Percentiles rank a stretch among this genome's conserved stretches.
These are phyloP conservation scores for Alouatta palliata DNA, from an alignment of 2,113 vertebrate genomes.

Conservation along the genomic window DNA sequence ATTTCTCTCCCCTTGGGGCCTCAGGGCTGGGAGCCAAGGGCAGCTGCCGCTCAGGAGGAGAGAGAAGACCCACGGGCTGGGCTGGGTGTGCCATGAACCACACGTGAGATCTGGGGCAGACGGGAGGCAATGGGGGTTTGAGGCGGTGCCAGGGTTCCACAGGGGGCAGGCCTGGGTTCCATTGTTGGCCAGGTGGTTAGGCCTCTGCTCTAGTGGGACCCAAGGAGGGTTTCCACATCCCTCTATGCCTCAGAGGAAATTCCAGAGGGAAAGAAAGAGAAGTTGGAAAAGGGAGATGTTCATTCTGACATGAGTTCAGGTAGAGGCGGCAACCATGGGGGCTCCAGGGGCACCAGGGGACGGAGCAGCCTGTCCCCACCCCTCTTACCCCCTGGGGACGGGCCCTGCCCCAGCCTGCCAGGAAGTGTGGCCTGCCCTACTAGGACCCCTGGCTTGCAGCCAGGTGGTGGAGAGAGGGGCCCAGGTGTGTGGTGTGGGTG, in stretches of 20 bases:
- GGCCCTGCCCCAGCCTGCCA: neutral
- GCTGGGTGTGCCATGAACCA: neutral
- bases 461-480: neutral
- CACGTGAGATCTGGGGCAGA: rapidly evolving
- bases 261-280: neutral
- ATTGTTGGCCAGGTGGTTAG: rapidly evolving
- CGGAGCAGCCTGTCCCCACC: too few relatives aligned
- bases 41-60: neutral
- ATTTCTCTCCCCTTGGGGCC: neutral
- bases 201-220: neutral
- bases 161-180: too few relatives aligned
- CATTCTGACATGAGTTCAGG: neutral
- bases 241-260: neutral
- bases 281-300: neutral
- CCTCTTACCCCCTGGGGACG: neutral
- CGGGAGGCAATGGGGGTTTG: rapidly evolving
- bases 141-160: too few relatives aligned
- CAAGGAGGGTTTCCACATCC: neutral
- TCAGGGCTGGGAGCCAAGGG: neutral
- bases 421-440: neutral
- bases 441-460: neutral
- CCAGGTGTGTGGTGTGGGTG: constrained; percentile 62
- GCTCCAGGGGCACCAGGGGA: too few relatives aligned
- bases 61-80: too few relatives aligned
- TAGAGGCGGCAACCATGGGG: neutral